Evolutionary conservation across 2,797 vertebrate genomes (phyloP).

Genomic region (Syngnathus rostellatus): DNA sequence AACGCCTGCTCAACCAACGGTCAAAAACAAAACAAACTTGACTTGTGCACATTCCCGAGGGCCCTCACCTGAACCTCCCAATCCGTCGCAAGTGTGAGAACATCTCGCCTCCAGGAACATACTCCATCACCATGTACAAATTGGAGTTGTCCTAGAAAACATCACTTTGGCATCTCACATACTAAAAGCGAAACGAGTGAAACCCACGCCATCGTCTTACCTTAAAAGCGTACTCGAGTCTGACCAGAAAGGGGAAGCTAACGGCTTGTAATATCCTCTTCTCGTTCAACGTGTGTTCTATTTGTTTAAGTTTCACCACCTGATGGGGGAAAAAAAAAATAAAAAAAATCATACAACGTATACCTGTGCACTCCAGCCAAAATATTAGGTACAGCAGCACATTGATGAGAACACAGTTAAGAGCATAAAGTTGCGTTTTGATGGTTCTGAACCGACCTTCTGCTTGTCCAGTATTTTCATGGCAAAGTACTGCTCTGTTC

Average conservation of each 20-base stretch:
- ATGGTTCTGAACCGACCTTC: constrained; percentile 73
- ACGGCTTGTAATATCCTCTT: constrained; percentile 99
- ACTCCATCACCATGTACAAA: constrained; percentile 99
- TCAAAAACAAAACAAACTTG: neutral
- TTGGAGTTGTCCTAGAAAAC: constrained; percentile 93
- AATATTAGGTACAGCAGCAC: neutral
- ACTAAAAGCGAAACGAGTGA: neutral
- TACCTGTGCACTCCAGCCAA: constrained; percentile 5
- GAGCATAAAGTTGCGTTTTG: neutral
- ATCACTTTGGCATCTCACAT: neutral
- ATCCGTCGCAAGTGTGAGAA: constrained; percentile 99
- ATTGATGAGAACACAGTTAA: neutral
- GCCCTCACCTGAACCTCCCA: constrained; percentile 87
- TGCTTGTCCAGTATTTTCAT: constrained; percentile 99
- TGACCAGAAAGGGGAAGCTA: constrained; percentile 97
- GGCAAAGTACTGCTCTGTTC: constrained; percentile 94
- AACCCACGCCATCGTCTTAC: constrained; percentile 54
- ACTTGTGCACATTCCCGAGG: neutral
- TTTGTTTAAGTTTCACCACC: constrained; percentile 99
- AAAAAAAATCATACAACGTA: constrained; percentile 24
- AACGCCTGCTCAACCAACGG: neutral
- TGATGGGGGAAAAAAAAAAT: constrained; percentile 51
- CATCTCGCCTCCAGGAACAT: constrained; percentile 98
- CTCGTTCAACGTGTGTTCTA: constrained; percentile 98
- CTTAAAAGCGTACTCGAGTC: constrained; percentile 97